Evolutionary conservation across 2,113 vertebrate genomes (phyloP), one percentile per base, ranked within the genome.

Genomic region (Perccottus glenii): DNA sequence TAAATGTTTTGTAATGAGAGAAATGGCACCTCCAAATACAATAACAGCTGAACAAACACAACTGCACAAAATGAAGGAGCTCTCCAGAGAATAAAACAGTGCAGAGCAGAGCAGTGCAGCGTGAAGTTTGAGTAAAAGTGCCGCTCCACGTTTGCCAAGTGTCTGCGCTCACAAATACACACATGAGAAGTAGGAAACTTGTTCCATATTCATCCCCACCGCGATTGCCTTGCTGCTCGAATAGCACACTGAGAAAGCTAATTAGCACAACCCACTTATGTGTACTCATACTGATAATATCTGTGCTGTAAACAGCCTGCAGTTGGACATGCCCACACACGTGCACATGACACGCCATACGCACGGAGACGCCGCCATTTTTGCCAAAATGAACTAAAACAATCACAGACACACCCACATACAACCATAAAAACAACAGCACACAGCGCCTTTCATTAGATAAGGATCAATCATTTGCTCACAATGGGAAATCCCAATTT

Each of bases 191-290:
- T 64, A 70, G 40, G 69, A 59, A 90, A 85, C 85, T 80, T 90
- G 86, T 88, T 88, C 84, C 81, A 85, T 90, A 92, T 91, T 91
- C 82, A 89, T 91, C 78, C 89, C 83, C 66, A 85, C 82, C 56
- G 82, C 81, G 88, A 88, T 79, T 87, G 83, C 84, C 77, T 82
- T 86, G 88, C 84, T 85, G 84, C 81, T 90, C 55, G 68, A 88
- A 87, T 44, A 50, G 78, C 91, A 89, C 90, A 91, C 87, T 91
- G 90, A 75, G 90, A 89, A 86, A 90, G 88, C 87, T 92, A 92
- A 92, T 91, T 93, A 91, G 89, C 86, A 77, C 77, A 81, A 81
- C 78, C 86, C 79, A 90, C 87, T 86, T 88, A 85, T 71, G 77
- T 84, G 86, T 80, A 74, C 84, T 84, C 78, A 78, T 75, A 87